phyloP scores from a whole-genome alignment of 2,113 vertebrate species.

The Coturnix japonica region DNA sequence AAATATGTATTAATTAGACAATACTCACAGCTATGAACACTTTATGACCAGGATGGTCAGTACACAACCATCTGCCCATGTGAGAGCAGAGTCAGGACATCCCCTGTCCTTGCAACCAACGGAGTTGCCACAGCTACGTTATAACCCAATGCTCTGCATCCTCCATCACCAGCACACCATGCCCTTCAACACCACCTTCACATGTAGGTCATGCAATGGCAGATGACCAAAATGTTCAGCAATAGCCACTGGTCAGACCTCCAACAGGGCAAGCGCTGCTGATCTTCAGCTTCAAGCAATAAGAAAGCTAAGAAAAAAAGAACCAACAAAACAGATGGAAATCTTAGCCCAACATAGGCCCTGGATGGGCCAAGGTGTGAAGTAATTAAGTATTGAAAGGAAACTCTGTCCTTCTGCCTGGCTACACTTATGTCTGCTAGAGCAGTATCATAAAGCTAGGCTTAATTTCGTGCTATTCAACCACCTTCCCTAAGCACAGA shows the following conservation, averaged over 20 bases:
- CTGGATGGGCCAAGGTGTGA: background rate
- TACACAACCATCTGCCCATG: background rate
- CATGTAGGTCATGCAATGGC: no score
- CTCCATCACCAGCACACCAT: background rate
- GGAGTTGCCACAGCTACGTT: accelerated
- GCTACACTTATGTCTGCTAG: background rate
- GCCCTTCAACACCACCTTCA: background rate
- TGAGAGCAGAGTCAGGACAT: background rate
- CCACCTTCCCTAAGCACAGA: background rate
- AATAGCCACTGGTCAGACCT: no score
- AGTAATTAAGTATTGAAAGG: accelerated
- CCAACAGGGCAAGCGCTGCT: background rate
- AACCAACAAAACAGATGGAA: background rate
- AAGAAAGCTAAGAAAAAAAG: background rate
- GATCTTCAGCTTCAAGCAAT: background rate
- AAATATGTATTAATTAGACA: background rate
- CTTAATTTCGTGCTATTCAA: background rate
- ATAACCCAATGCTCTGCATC: accelerated
- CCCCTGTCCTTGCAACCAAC: background rate
- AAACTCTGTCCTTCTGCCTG: background rate
- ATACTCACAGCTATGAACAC: background rate
- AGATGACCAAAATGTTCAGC: background rate
- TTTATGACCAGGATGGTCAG: accelerated
- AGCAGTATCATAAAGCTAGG: background rate
- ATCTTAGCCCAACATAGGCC: background rate